Percentiles rank a stretch among this genome's conserved stretches.
These are phyloP conservation scores for Intellagama lesueurii DNA, from an alignment of 2,797 vertebrate species.

Conservation along the genomic window DNA sequence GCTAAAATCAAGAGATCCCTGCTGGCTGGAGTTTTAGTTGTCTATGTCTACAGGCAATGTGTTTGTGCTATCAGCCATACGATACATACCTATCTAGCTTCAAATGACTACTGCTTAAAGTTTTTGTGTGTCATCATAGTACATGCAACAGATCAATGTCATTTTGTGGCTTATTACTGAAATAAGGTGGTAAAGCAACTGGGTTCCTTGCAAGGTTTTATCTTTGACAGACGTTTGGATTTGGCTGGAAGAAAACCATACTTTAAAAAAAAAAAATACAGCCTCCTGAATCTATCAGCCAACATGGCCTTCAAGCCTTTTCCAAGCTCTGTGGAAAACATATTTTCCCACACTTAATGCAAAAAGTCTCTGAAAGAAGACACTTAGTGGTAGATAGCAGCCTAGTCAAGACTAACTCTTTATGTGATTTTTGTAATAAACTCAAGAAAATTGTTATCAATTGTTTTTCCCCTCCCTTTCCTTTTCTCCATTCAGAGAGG, in stretches of 20 bases:
- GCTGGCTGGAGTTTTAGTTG: not conserved
- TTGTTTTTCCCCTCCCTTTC: not conserved
- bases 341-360: not conserved
- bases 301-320: not conserved
- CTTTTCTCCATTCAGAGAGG: not conserved
- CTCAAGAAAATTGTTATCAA: slow-evolving; percentile 25
- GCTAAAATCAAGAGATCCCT: not conserved
- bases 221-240: not conserved
- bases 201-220: not conserved
- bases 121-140: not conserved
- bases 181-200: not conserved
- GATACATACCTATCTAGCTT: not conserved
- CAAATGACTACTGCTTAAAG: not conserved
- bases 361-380: not conserved
- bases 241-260: not conserved
- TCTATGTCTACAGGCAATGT: not conserved
- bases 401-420: not conserved
- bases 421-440: not conserved
- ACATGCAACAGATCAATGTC: not conserved
- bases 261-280: not conserved
- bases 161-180: slow-evolving; percentile 19
- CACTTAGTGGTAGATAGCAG: not conserved
- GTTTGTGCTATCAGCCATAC: not conserved
- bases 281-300: not conserved
- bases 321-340: not conserved